Evolutionary conservation across 1,140 invertebrate genomes (phyloP), one percentile per base, ranked within the genome.

Genomic region (Stegodyphus dumicola): DNA sequence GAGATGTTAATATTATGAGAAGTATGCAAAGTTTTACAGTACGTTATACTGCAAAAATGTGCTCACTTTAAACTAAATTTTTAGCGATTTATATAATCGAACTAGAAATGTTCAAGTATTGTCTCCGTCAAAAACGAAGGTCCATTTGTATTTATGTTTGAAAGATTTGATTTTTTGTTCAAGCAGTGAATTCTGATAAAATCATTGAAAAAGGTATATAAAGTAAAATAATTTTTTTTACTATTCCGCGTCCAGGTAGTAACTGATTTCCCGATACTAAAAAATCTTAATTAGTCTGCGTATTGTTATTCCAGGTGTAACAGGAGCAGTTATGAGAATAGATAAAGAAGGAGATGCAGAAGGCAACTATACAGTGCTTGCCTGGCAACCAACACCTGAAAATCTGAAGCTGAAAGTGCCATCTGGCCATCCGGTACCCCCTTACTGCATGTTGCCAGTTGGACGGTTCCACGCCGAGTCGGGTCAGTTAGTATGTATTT

Each of bases 291-390:
- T 33, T 33, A 33, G 1, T 33, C 3, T 33, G 33, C 1, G 51
- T 76, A 9, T 18, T 73, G 3, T 13, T 6, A 51, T 51, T 67
- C 5, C 87, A 99, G 97, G 97, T 93, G 94, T 99, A 56, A 96
- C 96, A 66, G 98, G 97, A 9, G 94, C 96, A 88, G 94, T 93
- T 33, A 97, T 98, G 77, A 94, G 95, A 87, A 93, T 99, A 74
- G 97, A 99, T 91, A 92, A 94, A 87, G 94, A 96, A 88, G 98
- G 97, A n/a, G 97, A 99, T 89, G 98, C 97, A 0, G 96, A 98
- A 90, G 98, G 98, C 6, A 99, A 99, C 90, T 99, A 98, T 91
- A 98, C 97, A 0, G 94, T 99, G 54, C 91, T 99, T 49, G 95
- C 96, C 0, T 93, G 94, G 88, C 73, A 69, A 52, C 49, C 67